Percentiles rank a stretch among this genome's conserved stretches.
Conservation (phyloP, 2,113 vertebrate genomes). For the Tenebrosternarchus preto region DNA sequence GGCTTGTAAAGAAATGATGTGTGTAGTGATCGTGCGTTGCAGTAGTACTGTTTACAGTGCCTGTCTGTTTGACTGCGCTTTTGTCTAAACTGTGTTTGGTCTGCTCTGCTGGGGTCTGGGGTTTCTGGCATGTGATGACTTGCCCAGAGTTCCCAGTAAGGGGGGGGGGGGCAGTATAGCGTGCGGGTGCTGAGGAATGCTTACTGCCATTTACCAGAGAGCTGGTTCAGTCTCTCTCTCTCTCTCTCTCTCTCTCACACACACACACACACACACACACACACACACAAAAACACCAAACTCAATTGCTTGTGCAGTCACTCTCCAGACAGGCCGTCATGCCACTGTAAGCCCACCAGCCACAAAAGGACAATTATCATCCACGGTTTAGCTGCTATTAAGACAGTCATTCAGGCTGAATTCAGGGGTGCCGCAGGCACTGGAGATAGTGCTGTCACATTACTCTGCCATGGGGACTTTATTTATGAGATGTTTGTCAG, state of each 20-base stretch:
- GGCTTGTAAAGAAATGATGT: too few relatives aligned
- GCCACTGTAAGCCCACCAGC: constrained; percentile 9
- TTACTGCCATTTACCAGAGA: constrained; percentile 26
- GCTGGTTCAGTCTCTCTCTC: too few relatives aligned
- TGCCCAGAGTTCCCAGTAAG: constrained; percentile 23
- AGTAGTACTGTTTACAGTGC: not conserved
- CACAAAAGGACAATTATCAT: constrained; percentile 14
- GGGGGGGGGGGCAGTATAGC: not conserved
- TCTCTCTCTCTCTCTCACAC: too few relatives aligned
- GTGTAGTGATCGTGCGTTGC: not conserved
- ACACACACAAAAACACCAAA: not conserved
- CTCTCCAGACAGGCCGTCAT: constrained; percentile 9
- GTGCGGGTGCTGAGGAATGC: constrained; percentile 32
- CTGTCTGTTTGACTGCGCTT: not conserved
- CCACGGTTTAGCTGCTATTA: constrained; percentile 10
- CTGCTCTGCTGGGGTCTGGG: constrained; percentile 16
- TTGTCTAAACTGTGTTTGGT: constrained; percentile 20
- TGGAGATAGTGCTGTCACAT: constrained; percentile 26
- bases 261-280: not conserved
- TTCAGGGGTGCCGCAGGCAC: not conserved
- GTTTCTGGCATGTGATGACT: constrained; percentile 34
- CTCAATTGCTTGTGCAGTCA: constrained; percentile 6
- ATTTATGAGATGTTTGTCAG: constrained; percentile 30
- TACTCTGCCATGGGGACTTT: not conserved
- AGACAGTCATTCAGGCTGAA: constrained; percentile 20